phyloP scores from a whole-genome alignment of 2,888 invertebrate genomes.

The Drosophila testacea region DNA sequence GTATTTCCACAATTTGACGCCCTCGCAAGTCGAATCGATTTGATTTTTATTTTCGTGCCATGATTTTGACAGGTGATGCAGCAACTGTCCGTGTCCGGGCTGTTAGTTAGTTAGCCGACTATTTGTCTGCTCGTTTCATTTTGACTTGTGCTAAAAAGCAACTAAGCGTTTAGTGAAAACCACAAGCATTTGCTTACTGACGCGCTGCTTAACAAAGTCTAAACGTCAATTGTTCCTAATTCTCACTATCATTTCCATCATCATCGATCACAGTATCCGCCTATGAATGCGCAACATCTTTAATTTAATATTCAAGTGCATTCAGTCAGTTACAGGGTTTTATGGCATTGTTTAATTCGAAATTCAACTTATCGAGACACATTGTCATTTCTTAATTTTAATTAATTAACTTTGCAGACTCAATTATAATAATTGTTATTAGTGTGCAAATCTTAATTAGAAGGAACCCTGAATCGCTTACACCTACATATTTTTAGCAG shows the following conservation, averaged over 20 bases:
- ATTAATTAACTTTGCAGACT: not conserved
- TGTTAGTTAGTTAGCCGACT: not conserved
- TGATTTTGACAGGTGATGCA: constrained; percentile 37
- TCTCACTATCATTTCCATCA: constrained; percentile 5
- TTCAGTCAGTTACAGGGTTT: not conserved
- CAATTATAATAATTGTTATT: too few species aligned
- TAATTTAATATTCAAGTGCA: not conserved
- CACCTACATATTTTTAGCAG: not conserved
- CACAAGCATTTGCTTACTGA: not conserved
- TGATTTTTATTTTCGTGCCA: constrained; percentile 29
- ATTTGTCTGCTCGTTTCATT: constrained; percentile 8
- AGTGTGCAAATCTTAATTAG: too few species aligned
- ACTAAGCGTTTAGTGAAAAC: constrained; percentile 26
- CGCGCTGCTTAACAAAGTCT: not conserved
- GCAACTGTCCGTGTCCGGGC: constrained; percentile 2
- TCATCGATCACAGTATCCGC: not conserved
- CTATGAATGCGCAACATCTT: not conserved
- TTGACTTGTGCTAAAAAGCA: constrained; percentile 33
- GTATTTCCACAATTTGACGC: constrained; percentile 31
- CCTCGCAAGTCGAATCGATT: constrained; percentile 14
- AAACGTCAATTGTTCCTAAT: constrained; percentile 12
- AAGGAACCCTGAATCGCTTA: too few species aligned
- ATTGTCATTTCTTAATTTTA: not conserved
- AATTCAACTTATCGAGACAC: not conserved
- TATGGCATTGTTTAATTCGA: not conserved